Evolutionary conservation across 64 coral and sea anemone genomes (phyloP).

Genomic region (Dendronephthya gigantea): DNA sequence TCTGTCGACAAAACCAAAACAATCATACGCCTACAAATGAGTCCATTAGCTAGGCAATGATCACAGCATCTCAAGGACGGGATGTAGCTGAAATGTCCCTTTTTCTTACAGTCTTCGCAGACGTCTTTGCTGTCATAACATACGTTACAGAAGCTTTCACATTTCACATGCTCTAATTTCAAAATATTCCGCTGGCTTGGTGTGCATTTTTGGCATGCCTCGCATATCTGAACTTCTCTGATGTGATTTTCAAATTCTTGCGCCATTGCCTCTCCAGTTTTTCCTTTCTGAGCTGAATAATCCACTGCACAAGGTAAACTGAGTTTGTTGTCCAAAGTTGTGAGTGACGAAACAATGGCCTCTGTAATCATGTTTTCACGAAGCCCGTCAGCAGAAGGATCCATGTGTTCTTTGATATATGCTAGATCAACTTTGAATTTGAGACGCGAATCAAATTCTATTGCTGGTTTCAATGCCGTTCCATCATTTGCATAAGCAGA

Average conservation of each 20-base stretch:
- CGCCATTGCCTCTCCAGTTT: constrained; percentile 11
- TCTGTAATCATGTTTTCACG: neutral
- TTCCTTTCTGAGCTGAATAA: neutral
- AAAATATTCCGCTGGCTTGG: constrained; percentile 17
- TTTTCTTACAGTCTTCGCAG: constrained; percentile 23
- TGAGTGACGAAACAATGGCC: neutral
- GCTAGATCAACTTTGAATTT: constrained; percentile 9
- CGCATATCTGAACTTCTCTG: constrained; percentile 18
- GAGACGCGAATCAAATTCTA: neutral
- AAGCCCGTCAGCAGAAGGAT: neutral
- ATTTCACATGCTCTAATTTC: neutral
- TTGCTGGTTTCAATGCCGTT: neutral
- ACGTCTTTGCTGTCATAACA: constrained; percentile 24
- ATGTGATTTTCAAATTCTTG: constrained; percentile 19
- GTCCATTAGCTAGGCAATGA: neutral
- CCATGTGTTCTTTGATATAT: neutral
- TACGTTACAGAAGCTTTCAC: constrained; percentile 28
- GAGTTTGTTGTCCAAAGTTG: neutral
- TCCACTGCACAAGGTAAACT: neutral
- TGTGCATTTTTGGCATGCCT: constrained; percentile 15
- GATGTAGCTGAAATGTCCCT: constrained; percentile 24
- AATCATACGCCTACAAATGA: constrained; percentile 18
- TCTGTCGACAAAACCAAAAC: constrained; percentile 21
- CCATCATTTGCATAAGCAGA: constrained; percentile 8
- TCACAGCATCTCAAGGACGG: constrained; percentile 23